phyloP scores from a whole-genome alignment of 2,113 vertebrate genomes.

The Tautogolabrus adspersus region DNA sequence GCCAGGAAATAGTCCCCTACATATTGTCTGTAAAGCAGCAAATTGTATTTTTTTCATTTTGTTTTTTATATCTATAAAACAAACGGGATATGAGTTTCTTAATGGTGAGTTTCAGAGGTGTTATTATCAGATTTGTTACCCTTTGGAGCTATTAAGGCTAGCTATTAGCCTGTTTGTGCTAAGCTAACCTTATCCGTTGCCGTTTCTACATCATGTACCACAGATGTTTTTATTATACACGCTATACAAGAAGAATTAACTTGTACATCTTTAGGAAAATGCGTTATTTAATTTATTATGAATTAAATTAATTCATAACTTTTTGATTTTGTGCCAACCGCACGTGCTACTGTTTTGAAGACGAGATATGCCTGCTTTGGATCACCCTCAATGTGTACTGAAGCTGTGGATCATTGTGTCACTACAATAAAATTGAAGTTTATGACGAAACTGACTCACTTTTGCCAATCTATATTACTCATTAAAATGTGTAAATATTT shows the following conservation, averaged over 20 bases:
- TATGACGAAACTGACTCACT: not conserved
- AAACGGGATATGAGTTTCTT: too few relatives aligned
- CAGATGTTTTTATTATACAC: too few relatives aligned
- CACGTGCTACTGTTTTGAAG: not conserved
- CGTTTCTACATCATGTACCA: too few relatives aligned
- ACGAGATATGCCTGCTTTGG: not conserved
- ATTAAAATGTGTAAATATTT: not conserved
- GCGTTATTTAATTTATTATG: not conserved
- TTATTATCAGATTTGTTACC: too few relatives aligned
- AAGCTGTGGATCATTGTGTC: constrained; percentile 20
- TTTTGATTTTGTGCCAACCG: not conserved
- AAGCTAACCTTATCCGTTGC: too few relatives aligned
- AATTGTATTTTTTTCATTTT: too few relatives aligned
- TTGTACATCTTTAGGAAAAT: constrained; percentile 2
- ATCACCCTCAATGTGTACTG: not conserved
- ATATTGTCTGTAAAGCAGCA: too few relatives aligned
- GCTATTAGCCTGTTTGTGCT: too few relatives aligned
- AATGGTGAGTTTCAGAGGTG: too few relatives aligned
- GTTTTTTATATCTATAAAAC: too few relatives aligned
- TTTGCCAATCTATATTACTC: not conserved
- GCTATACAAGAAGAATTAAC: not conserved
- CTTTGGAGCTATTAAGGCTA: too few relatives aligned
- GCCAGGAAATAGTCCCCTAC: too few relatives aligned
- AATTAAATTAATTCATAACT: not conserved
- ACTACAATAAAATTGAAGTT: constrained; percentile 46